A percentile compares a stretch with the other conserved stretches of the same genome.
Conservation (phyloP, 1,140 invertebrate genomes). For the Meloidogyne chitwoodi region DNA sequence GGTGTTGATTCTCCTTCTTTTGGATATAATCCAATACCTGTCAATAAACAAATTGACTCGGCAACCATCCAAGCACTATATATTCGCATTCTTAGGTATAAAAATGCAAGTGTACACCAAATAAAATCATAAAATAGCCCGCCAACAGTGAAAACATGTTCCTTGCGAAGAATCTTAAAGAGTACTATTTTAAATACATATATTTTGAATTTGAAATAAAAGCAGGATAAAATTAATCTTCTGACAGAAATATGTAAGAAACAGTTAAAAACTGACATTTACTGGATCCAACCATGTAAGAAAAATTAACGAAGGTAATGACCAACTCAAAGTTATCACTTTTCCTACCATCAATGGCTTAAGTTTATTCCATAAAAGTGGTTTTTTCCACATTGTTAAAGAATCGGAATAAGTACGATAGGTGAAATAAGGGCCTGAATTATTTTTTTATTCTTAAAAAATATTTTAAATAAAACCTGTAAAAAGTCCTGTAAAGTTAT, state of each 20-base stretch:
- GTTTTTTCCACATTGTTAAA: background rate
- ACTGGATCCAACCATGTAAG: constrained; percentile 48
- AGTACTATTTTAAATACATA: background rate
- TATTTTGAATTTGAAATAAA: no score
- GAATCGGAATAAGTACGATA: constrained; percentile 51
- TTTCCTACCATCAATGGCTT: constrained; percentile 26
- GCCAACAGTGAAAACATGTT: constrained; percentile 57
- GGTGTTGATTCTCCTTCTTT: constrained; percentile 68
- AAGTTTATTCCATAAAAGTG: constrained; percentile 21
- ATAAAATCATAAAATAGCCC: constrained; percentile 67
- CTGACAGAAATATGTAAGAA: background rate
- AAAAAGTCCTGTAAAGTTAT: constrained; percentile 53
- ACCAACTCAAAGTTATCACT: constrained; percentile 41
- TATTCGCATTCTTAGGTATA: constrained; percentile 79
- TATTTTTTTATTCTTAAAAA: background rate
- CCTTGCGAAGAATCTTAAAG: constrained; percentile 9
- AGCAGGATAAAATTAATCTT: no score
- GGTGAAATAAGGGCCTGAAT: constrained; percentile 53
- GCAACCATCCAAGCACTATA: constrained; percentile 82
- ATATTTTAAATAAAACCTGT: constrained; percentile 35
- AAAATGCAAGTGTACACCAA: constrained; percentile 81
- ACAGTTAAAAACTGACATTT: constrained; percentile 42
- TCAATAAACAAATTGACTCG: constrained; percentile 83
- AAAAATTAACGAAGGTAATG: constrained; percentile 49
- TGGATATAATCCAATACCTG: constrained; percentile 85